Evolutionary conservation across 1,140 invertebrate genomes (phyloP).

Genomic region (Drosophila oshimai): DNA sequence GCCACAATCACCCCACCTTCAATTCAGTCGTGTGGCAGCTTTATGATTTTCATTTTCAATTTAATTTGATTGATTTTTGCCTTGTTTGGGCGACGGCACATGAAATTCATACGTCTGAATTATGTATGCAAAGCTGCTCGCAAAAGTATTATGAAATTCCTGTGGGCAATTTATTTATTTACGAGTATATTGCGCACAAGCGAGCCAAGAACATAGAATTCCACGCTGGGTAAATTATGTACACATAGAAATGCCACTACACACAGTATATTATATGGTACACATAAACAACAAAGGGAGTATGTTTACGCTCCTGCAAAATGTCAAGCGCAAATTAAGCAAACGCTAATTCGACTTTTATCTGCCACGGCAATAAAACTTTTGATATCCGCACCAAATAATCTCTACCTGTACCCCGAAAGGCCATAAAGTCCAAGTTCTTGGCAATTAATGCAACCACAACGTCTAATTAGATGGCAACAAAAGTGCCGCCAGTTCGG

Average conservation of each 20-base stretch:
- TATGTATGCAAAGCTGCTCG: slow-evolving; percentile 68
- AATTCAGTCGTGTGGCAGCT: not conserved
- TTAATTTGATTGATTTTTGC: slow-evolving; percentile 77
- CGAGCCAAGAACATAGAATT: not conserved
- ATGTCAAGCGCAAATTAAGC: slow-evolving; percentile 50
- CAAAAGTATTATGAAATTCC: slow-evolving; percentile 53
- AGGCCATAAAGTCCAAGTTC: slow-evolving; percentile 70
- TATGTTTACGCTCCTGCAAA: not conserved
- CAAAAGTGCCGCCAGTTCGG: slow-evolving; percentile 55
- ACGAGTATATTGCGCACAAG: slow-evolving; percentile 17
- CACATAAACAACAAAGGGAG: not conserved
- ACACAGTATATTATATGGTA: slow-evolving; percentile 2
- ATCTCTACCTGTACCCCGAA: slow-evolving; percentile 22
- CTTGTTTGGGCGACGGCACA: slow-evolving; percentile 46
- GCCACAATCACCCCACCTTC: not conserved
- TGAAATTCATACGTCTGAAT: slow-evolving; percentile 55
- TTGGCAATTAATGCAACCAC: slow-evolving; percentile 70
- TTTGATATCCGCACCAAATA: slow-evolving; percentile 8
- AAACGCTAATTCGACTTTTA: slow-evolving; percentile 63
- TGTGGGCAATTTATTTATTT: slow-evolving; percentile 61
- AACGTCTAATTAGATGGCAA: slow-evolving; percentile 68
- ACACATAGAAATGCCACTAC: not conserved
- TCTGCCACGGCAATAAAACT: slow-evolving; percentile 53
- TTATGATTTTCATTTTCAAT: slow-evolving; percentile 65
- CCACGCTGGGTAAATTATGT: slow-evolving; percentile 7